A percentile compares a stretch with the other conserved stretches of the same genome.
These are phyloP conservation scores for Alcedo quadribrachys DNA, from an alignment of 2,797 vertebrate species.

Conservation along the genomic window DNA sequence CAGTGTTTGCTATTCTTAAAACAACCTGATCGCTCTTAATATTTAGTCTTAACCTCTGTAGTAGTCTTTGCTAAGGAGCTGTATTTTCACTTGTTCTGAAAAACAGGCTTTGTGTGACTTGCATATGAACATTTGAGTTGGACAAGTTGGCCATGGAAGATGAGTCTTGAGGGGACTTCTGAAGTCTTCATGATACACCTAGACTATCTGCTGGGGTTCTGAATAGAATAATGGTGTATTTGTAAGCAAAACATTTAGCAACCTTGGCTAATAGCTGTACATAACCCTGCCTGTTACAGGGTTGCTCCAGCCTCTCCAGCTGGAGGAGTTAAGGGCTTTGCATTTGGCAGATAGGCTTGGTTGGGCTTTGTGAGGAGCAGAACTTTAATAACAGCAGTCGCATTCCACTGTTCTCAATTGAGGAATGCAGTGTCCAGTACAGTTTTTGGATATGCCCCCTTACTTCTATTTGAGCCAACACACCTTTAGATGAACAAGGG, in stretches of 20 bases:
- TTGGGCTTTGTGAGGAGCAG: not conserved
- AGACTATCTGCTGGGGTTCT: accelerated
- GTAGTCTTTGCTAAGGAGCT: not conserved
- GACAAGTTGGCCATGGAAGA: not conserved
- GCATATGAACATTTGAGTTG: accelerated
- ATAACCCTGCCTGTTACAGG: not conserved
- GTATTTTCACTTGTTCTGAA: not conserved
- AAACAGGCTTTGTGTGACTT: not conserved
- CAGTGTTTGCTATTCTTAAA: not conserved
- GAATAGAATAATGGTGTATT: not conserved
- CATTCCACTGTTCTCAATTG: not conserved
- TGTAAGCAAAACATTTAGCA: accelerated
- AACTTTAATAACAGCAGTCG: not conserved
- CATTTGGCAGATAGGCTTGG: not conserved
- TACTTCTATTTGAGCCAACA: not conserved
- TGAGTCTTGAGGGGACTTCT: not conserved
- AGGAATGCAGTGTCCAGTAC: not conserved
- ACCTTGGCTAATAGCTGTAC: not conserved
- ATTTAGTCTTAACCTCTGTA: not conserved
- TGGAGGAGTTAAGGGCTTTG: not conserved
- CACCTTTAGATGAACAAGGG: not conserved
- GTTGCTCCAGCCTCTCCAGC: not conserved
- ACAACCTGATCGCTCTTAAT: not conserved
- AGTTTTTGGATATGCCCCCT: not conserved
- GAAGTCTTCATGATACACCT: not conserved